Percentiles rank a stretch among this genome's conserved stretches.
phyloP scores from a whole-genome alignment of 1,140 invertebrate genomes.

The Apocrypta bakeri region DNA sequence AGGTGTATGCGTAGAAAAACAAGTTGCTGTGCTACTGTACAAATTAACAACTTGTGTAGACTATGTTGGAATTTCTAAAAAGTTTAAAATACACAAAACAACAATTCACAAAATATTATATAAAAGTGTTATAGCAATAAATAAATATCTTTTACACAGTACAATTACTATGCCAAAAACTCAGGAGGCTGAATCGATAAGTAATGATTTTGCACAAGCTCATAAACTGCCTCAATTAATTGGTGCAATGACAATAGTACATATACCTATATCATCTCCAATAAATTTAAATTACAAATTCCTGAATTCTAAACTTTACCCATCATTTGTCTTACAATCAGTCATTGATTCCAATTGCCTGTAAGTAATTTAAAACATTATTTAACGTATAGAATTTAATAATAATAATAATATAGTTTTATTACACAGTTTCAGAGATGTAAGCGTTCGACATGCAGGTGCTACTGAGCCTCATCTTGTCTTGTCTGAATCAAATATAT shows the following conservation, averaged over 20 bases:
- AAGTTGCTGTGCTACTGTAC: conserved; percentile 48
- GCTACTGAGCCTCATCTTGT: conserved; percentile 51
- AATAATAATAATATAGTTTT: conserved; percentile 15
- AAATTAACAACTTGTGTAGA: conserved; percentile 49
- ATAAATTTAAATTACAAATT: conserved; percentile 55
- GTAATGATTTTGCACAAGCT: conserved; percentile 53
- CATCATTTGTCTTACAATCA: conserved; percentile 59
- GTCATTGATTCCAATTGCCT: conserved; percentile 58
- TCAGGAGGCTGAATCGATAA: conserved; percentile 55
- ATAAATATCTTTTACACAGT: conserved; percentile 56
- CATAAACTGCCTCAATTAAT: conserved; percentile 58
- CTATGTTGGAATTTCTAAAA: conserved; percentile 56
- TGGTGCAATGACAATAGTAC: conserved; percentile 56
- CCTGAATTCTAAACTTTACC: conserved; percentile 57
- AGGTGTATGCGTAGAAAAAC: conserved; percentile 46
- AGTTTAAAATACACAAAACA: conserved; percentile 60
- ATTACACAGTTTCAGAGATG: conserved; percentile 58
- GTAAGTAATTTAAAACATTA: conserved; percentile 50
- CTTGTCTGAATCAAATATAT: conserved; percentile 60
- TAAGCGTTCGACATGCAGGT: conserved; percentile 61
- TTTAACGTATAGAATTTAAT: not conserved
- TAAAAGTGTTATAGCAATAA: conserved; percentile 55
- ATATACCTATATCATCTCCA: conserved; percentile 53
- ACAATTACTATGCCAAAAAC: conserved; percentile 57
- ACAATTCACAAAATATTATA: conserved; percentile 60